These are phyloP conservation scores for Tadarida brasiliensis DNA, from an alignment of 2,797 vertebrate genomes.

Conservation along the genomic window DNA sequence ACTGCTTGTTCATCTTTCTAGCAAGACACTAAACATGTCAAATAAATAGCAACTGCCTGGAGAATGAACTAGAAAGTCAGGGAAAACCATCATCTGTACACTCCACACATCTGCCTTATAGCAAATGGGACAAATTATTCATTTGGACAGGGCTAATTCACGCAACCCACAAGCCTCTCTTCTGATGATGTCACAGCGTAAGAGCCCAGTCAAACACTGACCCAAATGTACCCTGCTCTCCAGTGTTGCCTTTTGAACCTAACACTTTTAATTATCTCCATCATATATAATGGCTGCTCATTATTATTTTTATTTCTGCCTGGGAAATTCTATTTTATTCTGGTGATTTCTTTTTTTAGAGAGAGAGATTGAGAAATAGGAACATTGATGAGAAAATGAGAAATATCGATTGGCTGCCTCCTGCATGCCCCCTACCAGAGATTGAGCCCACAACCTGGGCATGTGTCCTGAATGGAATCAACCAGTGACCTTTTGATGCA, in stretches of 20 bases:
- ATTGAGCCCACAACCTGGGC: no score
- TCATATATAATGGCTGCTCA: not conserved
- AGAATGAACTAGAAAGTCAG: slow-evolving; percentile 32
- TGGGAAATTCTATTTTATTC: slow-evolving; percentile 22
- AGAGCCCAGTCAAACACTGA: not conserved
- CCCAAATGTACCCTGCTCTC: not conserved
- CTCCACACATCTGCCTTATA: not conserved
- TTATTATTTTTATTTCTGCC: slow-evolving; percentile 37
- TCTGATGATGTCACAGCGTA: not conserved
- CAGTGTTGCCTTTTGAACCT: not conserved
- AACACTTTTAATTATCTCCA: not conserved
- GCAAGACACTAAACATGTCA: not conserved
- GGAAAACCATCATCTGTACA: not conserved
- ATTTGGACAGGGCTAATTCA: not conserved
- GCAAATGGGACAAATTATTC: not conserved
- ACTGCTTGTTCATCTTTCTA: not conserved
- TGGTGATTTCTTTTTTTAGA: not conserved
- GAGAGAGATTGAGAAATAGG: no score
- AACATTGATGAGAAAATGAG: no score
- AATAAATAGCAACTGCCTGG: not conserved
- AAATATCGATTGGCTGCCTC: no score
- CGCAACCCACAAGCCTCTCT: not conserved
- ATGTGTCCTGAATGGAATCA: no score
- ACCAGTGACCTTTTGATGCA: no score
- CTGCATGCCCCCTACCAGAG: no score